Evolutionary conservation across 2,113 vertebrate genomes (phyloP).

Genomic region (Tympanuchus pallidicinctus): DNA sequence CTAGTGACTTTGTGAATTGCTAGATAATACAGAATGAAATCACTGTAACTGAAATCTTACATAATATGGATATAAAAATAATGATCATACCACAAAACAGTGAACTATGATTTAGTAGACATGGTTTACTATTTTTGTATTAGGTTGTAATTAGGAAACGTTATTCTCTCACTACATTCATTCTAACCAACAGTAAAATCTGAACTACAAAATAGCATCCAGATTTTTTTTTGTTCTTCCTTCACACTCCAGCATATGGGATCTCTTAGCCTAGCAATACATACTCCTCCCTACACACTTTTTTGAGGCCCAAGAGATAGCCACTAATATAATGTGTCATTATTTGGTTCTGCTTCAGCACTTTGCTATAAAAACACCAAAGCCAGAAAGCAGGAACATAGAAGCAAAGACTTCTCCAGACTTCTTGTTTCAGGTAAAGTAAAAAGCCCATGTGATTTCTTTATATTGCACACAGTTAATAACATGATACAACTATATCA

Average conservation of each 20-base stretch:
- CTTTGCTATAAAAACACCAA: background rate
- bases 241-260: slow-evolving; percentile 15
- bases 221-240: background rate
- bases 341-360: slow-evolving; percentile 22
- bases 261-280: slow-evolving; percentile 16
- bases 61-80: background rate
- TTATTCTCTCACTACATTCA: background rate
- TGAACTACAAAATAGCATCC: background rate
- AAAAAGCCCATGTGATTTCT: background rate
- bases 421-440: background rate
- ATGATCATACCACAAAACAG: background rate
- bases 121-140: background rate
- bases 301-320: slow-evolving; percentile 33
- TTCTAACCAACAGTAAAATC: background rate
- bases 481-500: background rate
- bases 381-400: background rate
- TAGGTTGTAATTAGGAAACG: background rate
- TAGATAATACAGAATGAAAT: background rate
- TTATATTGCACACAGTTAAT: background rate
- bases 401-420: background rate
- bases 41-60: background rate
- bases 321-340: background rate
- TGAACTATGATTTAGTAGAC: background rate
- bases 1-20: background rate
- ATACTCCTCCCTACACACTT: slow-evolving; percentile 7